Evolutionary conservation across 2,113 vertebrate genomes (phyloP), one percentile per base, ranked within the genome.

Genomic region (Platycercus adscitus): DNA sequence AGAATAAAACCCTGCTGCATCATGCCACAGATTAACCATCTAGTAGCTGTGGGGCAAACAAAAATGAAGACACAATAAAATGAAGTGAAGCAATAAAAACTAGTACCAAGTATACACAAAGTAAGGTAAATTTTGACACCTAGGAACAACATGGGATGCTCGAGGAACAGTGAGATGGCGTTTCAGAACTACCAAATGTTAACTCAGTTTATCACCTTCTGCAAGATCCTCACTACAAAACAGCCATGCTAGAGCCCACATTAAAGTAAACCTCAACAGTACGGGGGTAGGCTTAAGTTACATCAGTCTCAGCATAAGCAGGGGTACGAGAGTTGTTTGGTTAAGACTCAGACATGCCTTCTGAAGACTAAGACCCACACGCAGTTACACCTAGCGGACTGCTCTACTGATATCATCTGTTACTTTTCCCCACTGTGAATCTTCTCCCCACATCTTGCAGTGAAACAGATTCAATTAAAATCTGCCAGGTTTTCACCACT

Each of bases 221-320:
- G 24, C 58, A 68, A 66, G 64, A 53, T 50, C 24, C 58, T 50
- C 31, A 12, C 70, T 21, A 41, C 46, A 33, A 29, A 73, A 47
- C 17, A 58, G 64, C 41, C 35, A 4, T 0, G 3, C 43, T 10
- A 21, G 52, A 77, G 64, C 17, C 50, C n/a, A 6, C 0, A 3
- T 23, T 44, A 17, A 47, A 29, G 64, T 33, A 24, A 61, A 58
- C 41, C 47, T 29, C 26, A 37, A 14, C n/a, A 29, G 44, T 4
- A 12, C 5, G 21, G 14, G 21, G 21, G 21, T 24, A 25, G 16
- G 39, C n/a, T 29, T 9, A 46, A 10, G 29, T 14, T 29, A 26
- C 44, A 28, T 7, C 25, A 35, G 29, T 10, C 61, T 55, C 46
- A 52, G 63, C 20, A 26, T 1, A 25, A 64, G 12, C 39, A 11